phyloP scores from a whole-genome alignment of 2,888 invertebrate species.

The Desoria tigrina region DNA sequence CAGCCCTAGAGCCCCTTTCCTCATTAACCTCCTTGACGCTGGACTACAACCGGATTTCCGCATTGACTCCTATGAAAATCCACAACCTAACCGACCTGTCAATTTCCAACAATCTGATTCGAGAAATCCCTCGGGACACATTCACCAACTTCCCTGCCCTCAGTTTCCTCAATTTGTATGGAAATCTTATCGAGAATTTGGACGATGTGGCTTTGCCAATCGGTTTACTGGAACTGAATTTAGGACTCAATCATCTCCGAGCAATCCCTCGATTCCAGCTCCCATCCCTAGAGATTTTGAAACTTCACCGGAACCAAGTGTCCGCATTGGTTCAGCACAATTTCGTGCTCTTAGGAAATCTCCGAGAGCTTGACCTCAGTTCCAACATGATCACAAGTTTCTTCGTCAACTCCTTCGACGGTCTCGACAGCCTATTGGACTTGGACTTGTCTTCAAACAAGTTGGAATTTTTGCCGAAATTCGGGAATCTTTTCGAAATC shows the following conservation, averaged over 20 bases:
- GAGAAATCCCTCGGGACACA: conserved; percentile 74
- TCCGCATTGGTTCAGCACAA: conserved; percentile 64
- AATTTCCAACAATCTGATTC: conserved; percentile 71
- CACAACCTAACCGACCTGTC: conserved; percentile 68
- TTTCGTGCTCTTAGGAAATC: conserved; percentile 54
- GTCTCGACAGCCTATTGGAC: conserved; percentile 67
- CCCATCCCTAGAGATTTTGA: conserved; percentile 71
- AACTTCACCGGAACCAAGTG: conserved; percentile 74
- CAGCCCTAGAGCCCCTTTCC: conserved; percentile 72
- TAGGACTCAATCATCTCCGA: conserved; percentile 55
- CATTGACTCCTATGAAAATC: conserved; percentile 69
- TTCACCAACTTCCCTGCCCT: conserved; percentile 77
- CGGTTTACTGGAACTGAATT: conserved; percentile 53
- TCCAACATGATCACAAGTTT: conserved; percentile 49
- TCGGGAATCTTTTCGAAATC: conserved; percentile 57
- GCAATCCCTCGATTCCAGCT: conserved; percentile 61
- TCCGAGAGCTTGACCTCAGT: conserved; percentile 74
- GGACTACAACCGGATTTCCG: conserved; percentile 84
- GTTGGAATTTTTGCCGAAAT: conserved; percentile 68
- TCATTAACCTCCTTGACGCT: conserved; percentile 72
- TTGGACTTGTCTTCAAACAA: conserved; percentile 75
- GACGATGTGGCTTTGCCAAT: conserved; percentile 55
- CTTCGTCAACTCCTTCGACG: conserved; percentile 62
- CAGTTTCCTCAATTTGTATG: conserved; percentile 72
- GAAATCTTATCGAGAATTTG: conserved; percentile 75